Percentiles rank a stretch among this genome's conserved stretches.
Conservation (phyloP, 2,797 vertebrate species). For the Myotis daubentonii region DNA sequence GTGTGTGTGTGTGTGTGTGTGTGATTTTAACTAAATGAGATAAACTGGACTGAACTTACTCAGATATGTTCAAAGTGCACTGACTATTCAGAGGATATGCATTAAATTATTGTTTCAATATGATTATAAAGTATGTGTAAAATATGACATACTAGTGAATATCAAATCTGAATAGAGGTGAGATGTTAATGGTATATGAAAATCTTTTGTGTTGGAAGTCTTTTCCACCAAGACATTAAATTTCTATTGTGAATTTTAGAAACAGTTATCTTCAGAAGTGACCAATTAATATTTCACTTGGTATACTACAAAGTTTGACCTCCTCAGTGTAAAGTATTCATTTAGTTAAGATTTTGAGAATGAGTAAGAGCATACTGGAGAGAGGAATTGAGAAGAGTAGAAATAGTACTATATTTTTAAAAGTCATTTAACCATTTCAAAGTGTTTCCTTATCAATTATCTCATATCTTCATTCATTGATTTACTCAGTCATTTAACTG, state of each 20-base stretch:
- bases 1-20: not conserved
- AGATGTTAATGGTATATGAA: not conserved
- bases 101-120: conserved; percentile 60
- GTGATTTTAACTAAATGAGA: conserved; percentile 41
- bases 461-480: not conserved
- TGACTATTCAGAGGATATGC: conserved; percentile 37
- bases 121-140: conserved; percentile 56
- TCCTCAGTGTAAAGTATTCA: not conserved
- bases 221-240: conserved; percentile 44
- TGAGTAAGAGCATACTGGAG: not conserved
- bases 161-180: conserved; percentile 64
- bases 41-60: conserved; percentile 50
- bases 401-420: not conserved
- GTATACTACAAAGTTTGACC: not conserved
- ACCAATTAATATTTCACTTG: not conserved
- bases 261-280: not conserved
- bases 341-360: not conserved
- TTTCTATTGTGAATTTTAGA: conserved; percentile 35
- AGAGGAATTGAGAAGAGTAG: not conserved
- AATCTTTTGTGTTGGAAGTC: conserved; percentile 44
- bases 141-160: conserved; percentile 55
- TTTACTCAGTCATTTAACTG: not conserved
- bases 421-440: not conserved
- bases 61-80: conserved; percentile 69
- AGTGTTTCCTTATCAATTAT: not conserved